A percentile compares a stretch with the other conserved stretches of the same genome.
phyloP scores from a whole-genome alignment of 2,797 vertebrate species.

The Ceryle rudis region DNA sequence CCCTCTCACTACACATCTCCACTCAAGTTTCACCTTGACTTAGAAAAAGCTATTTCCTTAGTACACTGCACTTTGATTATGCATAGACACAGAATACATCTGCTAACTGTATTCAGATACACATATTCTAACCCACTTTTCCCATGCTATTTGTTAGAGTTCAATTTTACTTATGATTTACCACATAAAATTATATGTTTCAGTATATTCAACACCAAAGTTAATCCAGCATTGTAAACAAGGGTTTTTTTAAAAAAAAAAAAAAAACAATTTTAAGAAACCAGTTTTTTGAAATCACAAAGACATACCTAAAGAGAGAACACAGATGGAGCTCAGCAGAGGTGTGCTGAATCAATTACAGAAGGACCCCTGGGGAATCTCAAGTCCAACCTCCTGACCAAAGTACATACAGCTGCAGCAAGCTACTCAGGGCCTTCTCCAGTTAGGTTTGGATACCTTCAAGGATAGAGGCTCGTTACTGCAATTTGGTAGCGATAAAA shows the following conservation, averaged over 20 bases:
- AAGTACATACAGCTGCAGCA: background rate
- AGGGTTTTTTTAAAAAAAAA: background rate
- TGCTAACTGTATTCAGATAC: background rate
- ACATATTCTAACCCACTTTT: background rate
- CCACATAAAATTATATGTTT: background rate
- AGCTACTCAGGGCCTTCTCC: background rate
- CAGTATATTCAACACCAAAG: background rate
- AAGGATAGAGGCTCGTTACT: background rate
- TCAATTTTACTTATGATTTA: background rate
- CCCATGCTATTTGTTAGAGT: background rate
- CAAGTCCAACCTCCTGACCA: background rate
- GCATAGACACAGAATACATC: background rate
- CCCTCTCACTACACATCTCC: background rate
- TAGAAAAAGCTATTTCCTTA: background rate
- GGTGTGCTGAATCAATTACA: background rate
- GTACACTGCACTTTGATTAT: background rate
- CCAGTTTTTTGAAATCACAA: background rate
- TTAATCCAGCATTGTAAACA: background rate
- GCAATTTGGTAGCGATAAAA: background rate
- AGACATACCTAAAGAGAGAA: background rate
- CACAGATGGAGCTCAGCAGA: background rate
- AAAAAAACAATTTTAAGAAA: background rate
- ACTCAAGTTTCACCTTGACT: constrained; percentile 29
- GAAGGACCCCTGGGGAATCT: background rate
- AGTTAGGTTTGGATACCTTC: background rate